Conservation (phyloP, 2,113 vertebrate genomes). For the Gasterosteus nipponicus region DNA sequence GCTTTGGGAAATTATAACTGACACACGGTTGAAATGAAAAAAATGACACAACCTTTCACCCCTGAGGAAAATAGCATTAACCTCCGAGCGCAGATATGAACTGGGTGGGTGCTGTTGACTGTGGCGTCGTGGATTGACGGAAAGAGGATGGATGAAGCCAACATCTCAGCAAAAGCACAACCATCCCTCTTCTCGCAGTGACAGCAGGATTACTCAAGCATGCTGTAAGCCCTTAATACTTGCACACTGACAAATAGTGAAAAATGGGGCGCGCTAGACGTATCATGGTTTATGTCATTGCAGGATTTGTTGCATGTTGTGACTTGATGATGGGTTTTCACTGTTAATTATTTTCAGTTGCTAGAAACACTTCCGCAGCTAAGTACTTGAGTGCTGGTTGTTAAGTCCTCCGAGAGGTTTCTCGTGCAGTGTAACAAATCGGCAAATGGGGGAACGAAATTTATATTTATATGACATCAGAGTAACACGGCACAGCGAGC, state of each 20-base stretch:
- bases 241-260: conserved; percentile 53
- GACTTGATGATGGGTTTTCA: conserved; percentile 45
- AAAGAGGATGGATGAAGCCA: conserved; percentile 59
- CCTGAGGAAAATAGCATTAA: conserved; percentile 29
- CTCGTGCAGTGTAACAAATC: conserved; percentile 23
- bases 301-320: conserved; percentile 30
- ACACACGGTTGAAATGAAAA: conserved; percentile 23
- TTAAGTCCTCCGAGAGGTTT: conserved; percentile 31
- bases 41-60: conserved; percentile 40
- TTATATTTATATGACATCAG: conserved; percentile 49
- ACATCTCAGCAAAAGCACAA: conserved; percentile 61
- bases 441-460: conserved; percentile 17
- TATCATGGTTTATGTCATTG: conserved; percentile 39
- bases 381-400: conserved; percentile 25
- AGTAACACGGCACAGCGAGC: conserved; percentile 51
- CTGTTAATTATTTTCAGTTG: conserved; percentile 54
- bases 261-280: conserved; percentile 29
- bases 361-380: conserved; percentile 31
- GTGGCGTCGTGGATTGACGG: conserved; percentile 47
- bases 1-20: conserved; percentile 22
- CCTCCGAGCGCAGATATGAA: conserved; percentile 19
- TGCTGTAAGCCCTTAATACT: conserved; percentile 54
- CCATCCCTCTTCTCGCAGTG: conserved; percentile 56
- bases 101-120: conserved; percentile 40
- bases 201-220: conserved; percentile 65